Evolutionary conservation across 2,888 invertebrate species (phyloP), one percentile per base, ranked within the genome.

Genomic region (Noctua fimbriata): DNA sequence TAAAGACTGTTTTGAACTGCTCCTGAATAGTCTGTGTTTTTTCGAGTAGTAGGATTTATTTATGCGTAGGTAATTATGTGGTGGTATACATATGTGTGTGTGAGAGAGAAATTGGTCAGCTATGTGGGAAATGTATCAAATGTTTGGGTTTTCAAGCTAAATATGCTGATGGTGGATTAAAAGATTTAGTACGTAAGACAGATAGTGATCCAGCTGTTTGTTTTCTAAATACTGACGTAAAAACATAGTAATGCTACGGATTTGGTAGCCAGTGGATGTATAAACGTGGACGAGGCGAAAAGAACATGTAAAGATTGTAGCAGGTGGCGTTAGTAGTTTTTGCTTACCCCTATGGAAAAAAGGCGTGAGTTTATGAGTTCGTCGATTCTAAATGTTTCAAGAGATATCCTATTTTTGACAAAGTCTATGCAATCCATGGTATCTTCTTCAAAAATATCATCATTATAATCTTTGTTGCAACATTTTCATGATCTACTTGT

Each of bases 1-100:
- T 78, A 74, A 60, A 58, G 58, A 81, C 49, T 81, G 78, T 76
- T 85, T 87, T 73, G 70, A 80, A 84, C 80, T 21, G 60, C n/a
- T 58, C 49, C 69, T 24, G 77, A 81, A 85, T 60, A 63, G 75
- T 83, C 79, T 79, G 73, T 44, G 52, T 67, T 85, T 84, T 84
- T 85, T 83, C 52, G 55, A 65, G 44, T 83, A 24, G 41, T 14
- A 18, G 28, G n/a, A 67, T 85, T 71, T 80, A 85, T 82, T 65
- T 80, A 70, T 44, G 80, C 63, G 63, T 84, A 55, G 14, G 28
- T 41, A 58, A 79, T 69, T 72, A 63, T 55, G 69, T 69, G 65
- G 44, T 36, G 21, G 36, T 21, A 36, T 32, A 24, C 49, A 49
- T 65, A 24, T 36, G 36, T 63, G n/a, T 67, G 44, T 49, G n/a